Base-by-base conservation (phyloP, 2,888 invertebrate species). In the Tenthredo distinguenda region DNA sequence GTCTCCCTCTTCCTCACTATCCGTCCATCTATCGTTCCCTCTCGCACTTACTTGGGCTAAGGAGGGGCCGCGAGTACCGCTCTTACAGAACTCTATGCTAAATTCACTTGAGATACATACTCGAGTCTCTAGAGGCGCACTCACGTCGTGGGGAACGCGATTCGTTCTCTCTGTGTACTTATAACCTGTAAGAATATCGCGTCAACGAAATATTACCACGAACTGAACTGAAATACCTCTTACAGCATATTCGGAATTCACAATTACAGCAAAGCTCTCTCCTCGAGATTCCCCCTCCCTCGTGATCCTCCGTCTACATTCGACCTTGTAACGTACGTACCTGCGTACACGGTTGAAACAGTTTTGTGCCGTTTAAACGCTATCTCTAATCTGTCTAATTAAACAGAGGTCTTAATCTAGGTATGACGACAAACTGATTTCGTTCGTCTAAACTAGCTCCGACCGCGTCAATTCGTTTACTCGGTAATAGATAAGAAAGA, bases 31-130 rank as follows among this genome's bases (percentile, higher is more conserved):
- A 3, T 26, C 68, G 40, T 26, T 71, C n/a, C 68, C 86, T 89
- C 88, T 87, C 85, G 65, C 50, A 71, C 79, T 68, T 31, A 31
- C n/a, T 21, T 9, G 6, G 7, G 43, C 18, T n/a, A 18, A 62
- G 68, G 85, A 82, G 71, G 85, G 85, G 81, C 85, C 82, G 82
- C 55, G 50, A 85, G 85, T 85, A 85, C 85, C 85, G 40, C 74
- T 77, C 65, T 58, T 65, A 74, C 76, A 85, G 79, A 58, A 81
- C 84, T 84, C 71, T 79, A 68, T 84, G 85, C 79, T 86, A 76
- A 86, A 85, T 87, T 87, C 85, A 86, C 85, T 86, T 77, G 85
- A 86, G 86, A 79, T 85, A 76, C 65, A 40, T 79, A 71, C 85
- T 86, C 50, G 84, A 68, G 83, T 77, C 85, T 85, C 85, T 76